Conservation (phyloP, 2,113 vertebrate species). For the Alosa alosa region DNA sequence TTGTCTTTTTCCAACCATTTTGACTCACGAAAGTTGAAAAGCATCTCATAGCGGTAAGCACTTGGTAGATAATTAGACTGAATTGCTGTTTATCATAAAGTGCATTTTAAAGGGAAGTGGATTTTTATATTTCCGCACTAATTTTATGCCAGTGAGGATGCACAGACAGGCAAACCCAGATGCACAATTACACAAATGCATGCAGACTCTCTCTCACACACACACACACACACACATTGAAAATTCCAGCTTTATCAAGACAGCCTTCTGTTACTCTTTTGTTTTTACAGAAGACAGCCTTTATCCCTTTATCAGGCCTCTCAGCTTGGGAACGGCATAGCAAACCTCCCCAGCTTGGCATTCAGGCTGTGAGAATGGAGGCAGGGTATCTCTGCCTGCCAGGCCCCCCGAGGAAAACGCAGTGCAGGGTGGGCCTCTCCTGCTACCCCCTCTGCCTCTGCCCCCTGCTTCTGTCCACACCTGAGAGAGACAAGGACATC, state of each 20-base stretch:
- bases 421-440: neutral
- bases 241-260: conserved; percentile 55
- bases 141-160: neutral
- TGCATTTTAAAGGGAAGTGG: neutral
- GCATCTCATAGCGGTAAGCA: neutral
- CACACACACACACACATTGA: conserved; percentile 26
- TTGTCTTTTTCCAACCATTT: neutral
- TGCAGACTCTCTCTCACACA: neutral
- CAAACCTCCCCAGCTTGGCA: conserved; percentile 28
- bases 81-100: neutral
- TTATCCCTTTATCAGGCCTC: conserved; percentile 58
- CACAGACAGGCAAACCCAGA: neutral
- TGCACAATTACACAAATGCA: conserved; percentile 4
- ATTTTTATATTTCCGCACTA: neutral
- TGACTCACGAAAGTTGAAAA: neutral
- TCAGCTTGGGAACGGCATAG: conserved; percentile 53
- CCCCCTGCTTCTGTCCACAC: conserved; percentile 18
- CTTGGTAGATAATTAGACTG: neutral
- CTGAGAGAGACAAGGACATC: conserved; percentile 17
- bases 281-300: conserved; percentile 49
- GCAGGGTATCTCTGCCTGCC: conserved; percentile 43
- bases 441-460: neutral
- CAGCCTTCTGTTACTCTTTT: conserved; percentile 48
- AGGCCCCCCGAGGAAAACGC: conserved; percentile 10
- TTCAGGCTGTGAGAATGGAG: conserved; percentile 45